These are phyloP conservation scores for Cavia aperea DNA, from an alignment of 2,113 vertebrate genomes.

Conservation along the genomic window DNA sequence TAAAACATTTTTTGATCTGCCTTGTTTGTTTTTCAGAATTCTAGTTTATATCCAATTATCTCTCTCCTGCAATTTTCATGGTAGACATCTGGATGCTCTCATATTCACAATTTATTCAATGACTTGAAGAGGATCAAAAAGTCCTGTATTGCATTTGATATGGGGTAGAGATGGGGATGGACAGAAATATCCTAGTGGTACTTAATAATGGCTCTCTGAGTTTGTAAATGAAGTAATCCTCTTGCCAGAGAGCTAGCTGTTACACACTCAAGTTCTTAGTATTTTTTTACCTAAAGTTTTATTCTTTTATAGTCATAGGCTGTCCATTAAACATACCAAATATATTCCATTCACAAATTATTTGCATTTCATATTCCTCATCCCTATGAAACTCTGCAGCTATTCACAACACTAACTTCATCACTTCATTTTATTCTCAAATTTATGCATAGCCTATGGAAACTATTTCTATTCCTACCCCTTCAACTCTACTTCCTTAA, in stretches of 20 bases:
- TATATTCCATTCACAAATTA: neutral
- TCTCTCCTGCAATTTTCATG: neutral
- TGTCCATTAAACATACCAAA: neutral
- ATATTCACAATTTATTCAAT: neutral
- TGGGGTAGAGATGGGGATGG: neutral
- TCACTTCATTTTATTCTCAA: neutral
- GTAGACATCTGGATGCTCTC: neutral
- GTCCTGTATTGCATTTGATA: neutral
- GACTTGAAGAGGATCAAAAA: slow-evolving; percentile 23
- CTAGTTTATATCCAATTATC: slow-evolving; percentile 28
- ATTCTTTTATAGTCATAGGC: neutral
- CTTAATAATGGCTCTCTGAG: neutral
- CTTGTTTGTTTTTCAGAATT: slow-evolving; percentile 21
- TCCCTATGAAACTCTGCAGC: neutral
- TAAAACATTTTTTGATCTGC: neutral
- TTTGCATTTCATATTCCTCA: neutral
- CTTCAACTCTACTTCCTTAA: slow-evolving; percentile 1
- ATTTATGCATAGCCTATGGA: neutral
- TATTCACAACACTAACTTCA: neutral
- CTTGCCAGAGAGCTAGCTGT: neutral
- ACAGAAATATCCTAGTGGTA: neutral
- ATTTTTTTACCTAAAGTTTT: neutral
- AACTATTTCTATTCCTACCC: neutral
- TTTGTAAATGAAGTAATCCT: slow-evolving; percentile 10
- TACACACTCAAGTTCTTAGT: neutral